Evolutionary conservation across 1,140 invertebrate genomes (phyloP), one percentile per base, ranked within the genome.

Genomic region (Macrobrachium rosenbergii): DNA sequence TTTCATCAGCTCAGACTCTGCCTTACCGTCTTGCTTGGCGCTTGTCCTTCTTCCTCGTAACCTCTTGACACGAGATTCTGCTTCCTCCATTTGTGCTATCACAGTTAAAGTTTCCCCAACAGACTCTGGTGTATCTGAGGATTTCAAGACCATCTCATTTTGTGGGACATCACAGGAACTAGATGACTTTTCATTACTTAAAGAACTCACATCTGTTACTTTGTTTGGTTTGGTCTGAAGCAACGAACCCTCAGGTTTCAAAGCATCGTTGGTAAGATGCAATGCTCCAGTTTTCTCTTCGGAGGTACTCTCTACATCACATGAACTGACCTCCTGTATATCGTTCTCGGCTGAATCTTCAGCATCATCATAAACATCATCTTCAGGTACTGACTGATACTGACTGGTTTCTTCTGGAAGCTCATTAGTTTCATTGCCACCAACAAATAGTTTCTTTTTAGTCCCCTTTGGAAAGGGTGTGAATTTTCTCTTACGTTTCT

Each of bases 361-460:
- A 16, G 23, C 52, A 76, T 8, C 62, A 16, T 45, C n/a, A 43
- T 75, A 52, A 76, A 63, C 58, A 69, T 59, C 59, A 59, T 75
- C 58, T 37, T 87, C 85, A 87, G 85, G 85, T 87, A 87, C 85
- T 52, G 23, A 19, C 23, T 73, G 67, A 87, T 81, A 87, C 78
- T 87, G 85, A 62, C 81, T 73, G 64, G 84, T 87, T 79, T 73
- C 52, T 21, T 62, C 23, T 87, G 85, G 85, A 87, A 87, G 85
- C 78, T 64, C 78, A 76, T 73, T 43, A 3, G 72, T 75, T 37
- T 43, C 82, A n/a, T 14, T 72, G 19, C 52, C 59, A 16, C 52
- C 37, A 37, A 21, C 37, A 23, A 17, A 19, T 80, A 60, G 58
- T 16, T 58, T 80, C 77, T 80, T 80, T 16, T 80, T 28, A 12